Conservation (phyloP, 2,888 invertebrate species). For the Ctena decussata region DNA sequence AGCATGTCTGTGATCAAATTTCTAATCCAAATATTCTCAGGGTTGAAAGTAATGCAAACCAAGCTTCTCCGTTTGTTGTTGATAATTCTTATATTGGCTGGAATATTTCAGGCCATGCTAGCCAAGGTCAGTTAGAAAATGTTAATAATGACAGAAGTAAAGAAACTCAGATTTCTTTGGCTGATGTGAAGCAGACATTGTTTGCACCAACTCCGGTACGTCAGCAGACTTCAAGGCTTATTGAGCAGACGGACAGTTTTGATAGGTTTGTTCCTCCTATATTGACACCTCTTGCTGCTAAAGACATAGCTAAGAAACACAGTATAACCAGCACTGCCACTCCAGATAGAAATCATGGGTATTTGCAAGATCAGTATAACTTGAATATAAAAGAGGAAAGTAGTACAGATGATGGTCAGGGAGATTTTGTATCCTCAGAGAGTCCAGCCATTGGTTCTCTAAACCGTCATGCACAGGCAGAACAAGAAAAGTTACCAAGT, state of each 20-base stretch:
- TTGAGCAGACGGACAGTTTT: neutral
- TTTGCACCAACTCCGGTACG: neutral
- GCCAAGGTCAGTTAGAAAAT: neutral
- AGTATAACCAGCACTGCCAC: neutral
- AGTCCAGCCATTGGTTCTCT: neutral
- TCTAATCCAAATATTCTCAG: neutral
- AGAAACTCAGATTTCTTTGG: neutral
- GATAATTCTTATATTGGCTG: neutral
- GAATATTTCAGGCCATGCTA: neutral
- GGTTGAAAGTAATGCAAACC: conserved; percentile 1
- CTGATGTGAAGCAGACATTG: neutral
- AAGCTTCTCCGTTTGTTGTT: neutral
- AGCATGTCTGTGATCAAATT: neutral
- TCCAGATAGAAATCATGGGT: neutral
- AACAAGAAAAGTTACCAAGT: neutral
- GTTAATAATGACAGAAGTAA: neutral
- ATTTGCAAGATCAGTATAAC: neutral
- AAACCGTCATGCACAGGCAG: neutral
- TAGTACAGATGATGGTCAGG: neutral
- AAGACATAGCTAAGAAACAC: conserved; percentile 48
- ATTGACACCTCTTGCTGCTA: conserved; percentile 62
- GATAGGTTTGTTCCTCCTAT: conserved; percentile 27
- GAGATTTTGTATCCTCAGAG: neutral
- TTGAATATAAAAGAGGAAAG: neutral
- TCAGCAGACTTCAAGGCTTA: neutral